Base-by-base conservation (phyloP, 2,888 invertebrate genomes). In the Caenorhabditis sp. region DNA sequence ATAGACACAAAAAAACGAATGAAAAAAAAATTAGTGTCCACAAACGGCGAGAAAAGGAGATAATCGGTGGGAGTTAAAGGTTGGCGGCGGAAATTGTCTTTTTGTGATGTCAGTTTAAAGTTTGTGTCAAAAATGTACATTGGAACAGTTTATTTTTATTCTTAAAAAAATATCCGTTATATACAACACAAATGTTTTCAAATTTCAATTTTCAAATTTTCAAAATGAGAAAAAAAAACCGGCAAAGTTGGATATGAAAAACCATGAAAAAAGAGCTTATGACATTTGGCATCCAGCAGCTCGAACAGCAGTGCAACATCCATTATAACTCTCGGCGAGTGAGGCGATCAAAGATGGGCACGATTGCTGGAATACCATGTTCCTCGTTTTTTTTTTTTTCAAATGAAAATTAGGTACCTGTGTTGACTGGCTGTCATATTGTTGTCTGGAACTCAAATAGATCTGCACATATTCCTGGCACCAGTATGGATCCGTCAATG, bases 231-330 rank as follows among this genome's bases (percentile, higher is more conserved):
- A 47, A 71, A 51, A 61, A 40, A 35, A 47, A 44, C 24, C 44
- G 47, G 62, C 62, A 32, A 44, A 71, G 22, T 67, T 24, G 55
- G 55, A 67, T 61, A 70, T 32, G 28, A 64, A 22, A 47, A 44
- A n/a, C n/a, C 28, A 28, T 44, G 50, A 61, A 60, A 68, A 51
- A 47, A 68, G 68, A 35, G 50, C 70, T 65, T 70, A 72, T 83
- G 55, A 76, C 32, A 72, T 51, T 71, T 62, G 76, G 81, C 87
- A 87, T 53, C 87, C 87, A 6, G 87, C 87, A 20, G 77, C 68
- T 68, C 85, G 67, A 37, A 87, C 83, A 50, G 87, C 76, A 51
- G 77, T 79, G 70, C 87, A 87, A 64, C 87, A 87, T 2, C 87
- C 85, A 78, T 87, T 87, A 77, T 83, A 82, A 13, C 82, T 72